phyloP scores from a whole-genome alignment of 2,113 vertebrate genomes.

The Engraulis encrasicolus region DNA sequence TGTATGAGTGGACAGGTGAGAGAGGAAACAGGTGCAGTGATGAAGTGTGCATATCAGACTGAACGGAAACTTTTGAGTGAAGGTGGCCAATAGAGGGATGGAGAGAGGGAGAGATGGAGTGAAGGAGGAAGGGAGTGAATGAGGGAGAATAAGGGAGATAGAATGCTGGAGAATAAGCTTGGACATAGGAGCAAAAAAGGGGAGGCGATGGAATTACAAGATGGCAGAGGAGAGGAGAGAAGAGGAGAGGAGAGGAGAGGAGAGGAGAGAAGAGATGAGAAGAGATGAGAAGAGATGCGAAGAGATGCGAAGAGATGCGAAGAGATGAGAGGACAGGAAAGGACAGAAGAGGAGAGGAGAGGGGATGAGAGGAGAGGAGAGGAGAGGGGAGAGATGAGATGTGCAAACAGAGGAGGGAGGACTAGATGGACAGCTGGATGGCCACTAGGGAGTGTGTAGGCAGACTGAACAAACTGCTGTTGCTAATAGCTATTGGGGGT shows the following conservation, averaged over 20 bases:
- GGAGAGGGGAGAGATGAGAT: neutral
- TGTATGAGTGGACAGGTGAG: no score
- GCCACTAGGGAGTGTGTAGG: neutral
- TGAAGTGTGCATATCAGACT: no score
- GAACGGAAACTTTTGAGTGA: no score
- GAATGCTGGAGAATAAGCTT: neutral
- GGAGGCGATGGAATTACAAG: neutral
- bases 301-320: neutral
- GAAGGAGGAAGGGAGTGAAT: neutral
- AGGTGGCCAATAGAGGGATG: neutral
- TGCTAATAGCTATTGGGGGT: conserved; percentile 1
- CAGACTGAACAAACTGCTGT: neutral
- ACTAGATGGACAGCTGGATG: neutral
- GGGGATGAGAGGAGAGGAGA: neutral
- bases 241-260: neutral
- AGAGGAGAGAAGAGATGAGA: neutral
- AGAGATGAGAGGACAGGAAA: neutral
- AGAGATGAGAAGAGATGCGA: neutral
- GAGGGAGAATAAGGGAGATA: neutral
- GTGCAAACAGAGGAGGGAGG: no score
- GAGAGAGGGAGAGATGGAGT: no score
- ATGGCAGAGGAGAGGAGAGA: neutral
- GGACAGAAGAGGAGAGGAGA: neutral
- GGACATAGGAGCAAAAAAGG: neutral
- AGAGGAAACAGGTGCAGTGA: neutral